Evolutionary conservation across 2,797 vertebrate genomes (phyloP).

Genomic region (Emydoidea blandingii): DNA sequence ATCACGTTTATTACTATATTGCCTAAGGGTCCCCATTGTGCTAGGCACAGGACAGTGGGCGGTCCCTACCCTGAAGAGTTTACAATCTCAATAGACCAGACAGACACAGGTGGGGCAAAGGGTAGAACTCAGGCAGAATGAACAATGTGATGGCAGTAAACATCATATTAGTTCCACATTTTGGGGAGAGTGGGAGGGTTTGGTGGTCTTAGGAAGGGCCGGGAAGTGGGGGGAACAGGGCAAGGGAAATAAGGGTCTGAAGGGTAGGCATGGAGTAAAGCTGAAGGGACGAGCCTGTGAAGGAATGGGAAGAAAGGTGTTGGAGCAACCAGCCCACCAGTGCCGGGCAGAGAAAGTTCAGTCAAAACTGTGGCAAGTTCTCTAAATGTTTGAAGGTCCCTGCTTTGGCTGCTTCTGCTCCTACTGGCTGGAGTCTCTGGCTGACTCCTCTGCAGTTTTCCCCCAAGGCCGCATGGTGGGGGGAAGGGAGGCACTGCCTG

Average conservation of each 20-base stretch:
- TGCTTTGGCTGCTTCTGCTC: neutral
- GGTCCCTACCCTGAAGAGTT: neutral
- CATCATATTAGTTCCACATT: neutral
- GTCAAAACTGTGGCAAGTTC: neutral
- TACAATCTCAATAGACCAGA: neutral
- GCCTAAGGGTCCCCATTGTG: neutral
- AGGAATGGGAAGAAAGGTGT: neutral
- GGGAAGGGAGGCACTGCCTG: neutral
- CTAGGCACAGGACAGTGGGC: neutral
- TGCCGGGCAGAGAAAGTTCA: neutral
- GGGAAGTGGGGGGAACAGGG: too few relatives aligned
- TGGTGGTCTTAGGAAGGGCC: neutral
- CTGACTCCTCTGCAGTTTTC: neutral
- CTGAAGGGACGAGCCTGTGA: neutral
- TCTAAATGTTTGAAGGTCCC: neutral
- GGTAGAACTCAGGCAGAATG: neutral
- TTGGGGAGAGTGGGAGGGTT: neutral
- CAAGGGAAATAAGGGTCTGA: neutral
- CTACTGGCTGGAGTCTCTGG: neutral
- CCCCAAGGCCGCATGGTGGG: neutral
- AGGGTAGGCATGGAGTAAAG: neutral
- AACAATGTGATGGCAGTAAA: neutral
- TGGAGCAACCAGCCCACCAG: neutral
- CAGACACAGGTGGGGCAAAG: neutral
- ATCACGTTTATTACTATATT: neutral